Base-by-base conservation (phyloP, 1,140 invertebrate genomes). In the Heterodera schachtii region DNA sequence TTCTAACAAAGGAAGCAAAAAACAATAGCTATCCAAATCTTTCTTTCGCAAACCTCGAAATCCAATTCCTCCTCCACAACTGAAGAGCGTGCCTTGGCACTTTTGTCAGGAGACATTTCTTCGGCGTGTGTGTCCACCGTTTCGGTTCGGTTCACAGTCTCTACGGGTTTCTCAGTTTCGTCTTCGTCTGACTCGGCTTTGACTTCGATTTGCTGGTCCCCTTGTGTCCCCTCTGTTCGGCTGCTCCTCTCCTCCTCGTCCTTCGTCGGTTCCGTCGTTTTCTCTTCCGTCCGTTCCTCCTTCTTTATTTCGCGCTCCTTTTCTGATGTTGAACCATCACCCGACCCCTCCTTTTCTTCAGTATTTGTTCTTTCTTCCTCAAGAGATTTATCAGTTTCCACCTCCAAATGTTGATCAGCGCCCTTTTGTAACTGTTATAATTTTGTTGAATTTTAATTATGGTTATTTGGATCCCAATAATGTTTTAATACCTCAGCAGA, bases 11-110 rank as follows among this genome's bases (percentile, higher is more conserved):
- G 47, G 8, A 69, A 43, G 4, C 21, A 69, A 78, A 43, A 21
- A n/a, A 60, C 41, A 69, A 47, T 78, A 19, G 64, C 52, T 64
- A 11, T 60, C 19, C 31, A 78, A 77, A 52, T 64, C n/a, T 67
- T 78, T 21, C n/a, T 16, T 41, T 11, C 69, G 43, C 16, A 66
- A 43, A 78, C 77, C 11, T 78, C 77, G 46, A 78, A 47, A 46
- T 71, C 52, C 52, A 70, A 43, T 78, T 78, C 60, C 31, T 78
- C 77, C 1, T 77, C 75, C 52, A 19, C 52, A 74, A 57, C 31
- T 49, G 13, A 16, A 31, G 75, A 77, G 21, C 69, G 69, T 41
- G 69, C 43, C 44, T 71, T 71, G 69, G 44, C 69, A 46, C 69
- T 71, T 31, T 43, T 41, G 8, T 71, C 9, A 13, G 41, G n/a